Evolutionary conservation across 2,888 invertebrate species (phyloP).

Genomic region (Cephus spinipes): DNA sequence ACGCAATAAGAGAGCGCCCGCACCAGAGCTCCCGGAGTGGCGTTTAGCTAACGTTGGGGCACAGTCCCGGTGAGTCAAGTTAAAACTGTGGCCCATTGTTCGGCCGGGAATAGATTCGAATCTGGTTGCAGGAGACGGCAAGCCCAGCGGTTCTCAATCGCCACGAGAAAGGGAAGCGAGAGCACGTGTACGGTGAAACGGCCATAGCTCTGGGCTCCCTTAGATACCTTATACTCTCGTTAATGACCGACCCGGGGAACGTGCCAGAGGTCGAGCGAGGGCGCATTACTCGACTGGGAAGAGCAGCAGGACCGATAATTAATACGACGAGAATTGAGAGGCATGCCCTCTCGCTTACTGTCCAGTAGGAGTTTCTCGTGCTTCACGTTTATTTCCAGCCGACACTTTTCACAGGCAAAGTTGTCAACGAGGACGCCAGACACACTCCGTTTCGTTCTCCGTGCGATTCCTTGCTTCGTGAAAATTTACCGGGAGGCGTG

Average conservation of each 20-base stretch:
- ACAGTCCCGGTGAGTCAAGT: slow-evolving; percentile 29
- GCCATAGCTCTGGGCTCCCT: neutral
- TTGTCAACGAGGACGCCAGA: neutral
- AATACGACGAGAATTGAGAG: neutral
- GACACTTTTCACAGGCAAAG: neutral
- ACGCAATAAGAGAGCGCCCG: neutral
- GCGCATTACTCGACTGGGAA: neutral
- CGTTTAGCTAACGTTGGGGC: slow-evolving; percentile 1
- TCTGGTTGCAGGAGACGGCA: slow-evolving; percentile 44
- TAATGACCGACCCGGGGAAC: neutral
- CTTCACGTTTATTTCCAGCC: neutral
- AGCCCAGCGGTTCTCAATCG: slow-evolving; percentile 34
- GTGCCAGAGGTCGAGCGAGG: slow-evolving; percentile 1
- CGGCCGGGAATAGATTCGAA: slow-evolving; percentile 57
- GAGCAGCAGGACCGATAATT: neutral
- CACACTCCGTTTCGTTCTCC: too few species aligned
- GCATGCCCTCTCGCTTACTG: neutral
- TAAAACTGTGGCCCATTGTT: slow-evolving; percentile 60
- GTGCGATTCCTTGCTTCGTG: neutral
- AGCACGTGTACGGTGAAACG: neutral
- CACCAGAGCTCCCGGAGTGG: neutral
- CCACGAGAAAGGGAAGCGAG: neutral
- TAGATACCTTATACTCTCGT: neutral
- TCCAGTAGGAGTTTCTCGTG: neutral
- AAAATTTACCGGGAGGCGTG: neutral